phyloP scores from a whole-genome alignment of 2,797 vertebrate genomes.

The Discoglossus pictus region DNA sequence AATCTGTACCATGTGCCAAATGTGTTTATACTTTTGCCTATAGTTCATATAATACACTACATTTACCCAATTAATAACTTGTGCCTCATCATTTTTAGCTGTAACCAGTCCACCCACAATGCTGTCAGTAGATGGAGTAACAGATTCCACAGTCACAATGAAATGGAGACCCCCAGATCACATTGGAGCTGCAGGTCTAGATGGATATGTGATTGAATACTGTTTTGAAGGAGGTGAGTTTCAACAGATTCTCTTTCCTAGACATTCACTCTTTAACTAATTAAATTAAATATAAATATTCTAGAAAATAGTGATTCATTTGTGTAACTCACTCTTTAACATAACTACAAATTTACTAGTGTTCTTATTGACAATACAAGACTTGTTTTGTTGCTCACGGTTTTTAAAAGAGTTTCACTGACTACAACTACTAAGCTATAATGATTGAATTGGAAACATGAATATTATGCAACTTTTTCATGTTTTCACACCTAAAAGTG shows the following conservation, averaged over 20 bases:
- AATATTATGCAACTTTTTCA: too few relatives aligned
- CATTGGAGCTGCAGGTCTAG: constrained; percentile 93
- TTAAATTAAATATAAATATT: too few relatives aligned
- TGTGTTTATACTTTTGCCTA: background rate
- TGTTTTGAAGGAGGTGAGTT: constrained; percentile 96
- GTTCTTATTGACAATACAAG: too few relatives aligned
- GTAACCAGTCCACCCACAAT: constrained; percentile 96
- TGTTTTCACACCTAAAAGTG: too few relatives aligned
- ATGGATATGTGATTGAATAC: constrained; percentile 94
- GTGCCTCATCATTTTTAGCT: constrained; percentile 69
- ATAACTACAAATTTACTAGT: background rate
- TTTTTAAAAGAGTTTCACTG: too few relatives aligned
- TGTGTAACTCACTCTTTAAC: background rate
- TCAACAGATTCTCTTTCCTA: background rate
- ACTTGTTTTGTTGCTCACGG: too few relatives aligned
- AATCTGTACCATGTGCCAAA: too few relatives aligned
- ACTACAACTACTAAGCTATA: too few relatives aligned
- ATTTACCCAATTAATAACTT: too few relatives aligned
- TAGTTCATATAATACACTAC: too few relatives aligned
- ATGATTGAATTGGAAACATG: too few relatives aligned
- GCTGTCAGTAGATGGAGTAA: constrained; percentile 88
- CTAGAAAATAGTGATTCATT: background rate
- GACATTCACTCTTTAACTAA: background rate
- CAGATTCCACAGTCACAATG: constrained; percentile 88
- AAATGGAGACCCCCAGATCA: constrained; percentile 97